phyloP scores from a whole-genome alignment of 2,113 vertebrate genomes.

The Entomyzon cyanotis region DNA sequence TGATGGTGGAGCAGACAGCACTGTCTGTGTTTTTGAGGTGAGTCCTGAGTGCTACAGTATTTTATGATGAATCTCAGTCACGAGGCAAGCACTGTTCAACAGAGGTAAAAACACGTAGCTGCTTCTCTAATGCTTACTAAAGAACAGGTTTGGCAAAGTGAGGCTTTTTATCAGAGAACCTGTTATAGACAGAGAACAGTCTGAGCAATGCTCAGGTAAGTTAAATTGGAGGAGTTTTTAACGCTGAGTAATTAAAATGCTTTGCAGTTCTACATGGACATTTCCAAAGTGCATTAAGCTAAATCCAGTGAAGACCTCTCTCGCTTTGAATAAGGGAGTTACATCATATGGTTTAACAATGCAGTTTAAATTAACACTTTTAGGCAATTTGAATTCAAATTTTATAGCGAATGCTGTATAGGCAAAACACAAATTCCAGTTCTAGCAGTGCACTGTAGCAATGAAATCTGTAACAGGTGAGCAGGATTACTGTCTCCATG shows the following conservation, averaged over 20 bases:
- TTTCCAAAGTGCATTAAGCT: not conserved
- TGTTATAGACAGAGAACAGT: not conserved
- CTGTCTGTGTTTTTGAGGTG: not conserved
- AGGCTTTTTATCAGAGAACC: not conserved
- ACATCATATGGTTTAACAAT: not conserved
- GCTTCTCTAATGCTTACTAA: not conserved
- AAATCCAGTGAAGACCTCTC: not conserved
- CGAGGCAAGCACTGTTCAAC: accelerated
- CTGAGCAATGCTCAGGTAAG: not conserved
- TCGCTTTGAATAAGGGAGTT: not conserved
- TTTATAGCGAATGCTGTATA: not conserved
- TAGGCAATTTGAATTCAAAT: not conserved
- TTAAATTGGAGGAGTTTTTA: not conserved
- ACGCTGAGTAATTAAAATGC: not conserved
- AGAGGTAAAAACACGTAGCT: not conserved
- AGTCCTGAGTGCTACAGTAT: not conserved
- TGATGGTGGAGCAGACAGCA: not conserved
- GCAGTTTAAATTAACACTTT: not conserved
- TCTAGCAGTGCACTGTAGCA: not conserved
- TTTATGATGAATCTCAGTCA: not conserved
- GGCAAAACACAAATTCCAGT: not conserved
- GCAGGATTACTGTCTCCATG: conserved; percentile 24
- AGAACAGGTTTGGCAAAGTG: not conserved
- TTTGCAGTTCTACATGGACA: not conserved
- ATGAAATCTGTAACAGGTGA: not conserved